Percentiles rank a stretch among this genome's conserved stretches.
Evolutionary conservation across 2,888 invertebrate genomes (phyloP).

Genomic region (Dolichomitus sp.): DNA sequence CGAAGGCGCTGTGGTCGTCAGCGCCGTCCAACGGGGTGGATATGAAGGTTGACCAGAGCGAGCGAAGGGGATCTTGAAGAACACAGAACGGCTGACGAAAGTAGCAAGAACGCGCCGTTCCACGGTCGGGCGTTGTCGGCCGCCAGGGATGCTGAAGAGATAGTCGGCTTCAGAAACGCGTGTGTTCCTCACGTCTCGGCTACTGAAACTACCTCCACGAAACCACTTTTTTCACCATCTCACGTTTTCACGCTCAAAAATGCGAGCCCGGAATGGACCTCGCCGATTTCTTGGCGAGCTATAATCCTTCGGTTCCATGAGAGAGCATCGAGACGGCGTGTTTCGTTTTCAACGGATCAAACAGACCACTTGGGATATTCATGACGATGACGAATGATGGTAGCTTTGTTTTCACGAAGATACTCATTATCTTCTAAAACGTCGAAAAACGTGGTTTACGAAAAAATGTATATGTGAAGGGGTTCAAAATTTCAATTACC

Average conservation of each 20-base stretch:
- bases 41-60: conserved; percentile 18
- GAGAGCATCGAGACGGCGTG: not conserved
- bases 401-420: not conserved
- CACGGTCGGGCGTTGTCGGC: conserved; percentile 60
- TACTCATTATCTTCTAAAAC: too few relatives aligned
- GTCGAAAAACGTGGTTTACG: too few relatives aligned
- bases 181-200: conserved; percentile 55
- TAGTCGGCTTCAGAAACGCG: conserved; percentile 54
- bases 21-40: conserved; percentile 24
- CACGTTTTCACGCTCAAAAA: conserved; percentile 76
- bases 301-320: conserved; percentile 12
- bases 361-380: not conserved
- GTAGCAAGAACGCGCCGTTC: conserved; percentile 59
- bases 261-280: conserved; percentile 52
- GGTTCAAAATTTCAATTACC: too few relatives aligned
- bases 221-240: conserved; percentile 73
- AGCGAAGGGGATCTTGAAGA: conserved; percentile 35
- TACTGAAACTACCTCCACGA: conserved; percentile 63
- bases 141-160: conserved; percentile 59
- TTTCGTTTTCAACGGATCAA: conserved; percentile 21
- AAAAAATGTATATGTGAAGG: too few relatives aligned
- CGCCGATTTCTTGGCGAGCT: conserved; percentile 5
- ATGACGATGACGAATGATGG: too few relatives aligned
- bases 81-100: conserved; percentile 39
- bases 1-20: conserved; percentile 42